A percentile compares a stretch with the other conserved stretches of the same genome.
phyloP scores from a whole-genome alignment of 2,113 vertebrate species.

The Erythrolamprus reginae region DNA sequence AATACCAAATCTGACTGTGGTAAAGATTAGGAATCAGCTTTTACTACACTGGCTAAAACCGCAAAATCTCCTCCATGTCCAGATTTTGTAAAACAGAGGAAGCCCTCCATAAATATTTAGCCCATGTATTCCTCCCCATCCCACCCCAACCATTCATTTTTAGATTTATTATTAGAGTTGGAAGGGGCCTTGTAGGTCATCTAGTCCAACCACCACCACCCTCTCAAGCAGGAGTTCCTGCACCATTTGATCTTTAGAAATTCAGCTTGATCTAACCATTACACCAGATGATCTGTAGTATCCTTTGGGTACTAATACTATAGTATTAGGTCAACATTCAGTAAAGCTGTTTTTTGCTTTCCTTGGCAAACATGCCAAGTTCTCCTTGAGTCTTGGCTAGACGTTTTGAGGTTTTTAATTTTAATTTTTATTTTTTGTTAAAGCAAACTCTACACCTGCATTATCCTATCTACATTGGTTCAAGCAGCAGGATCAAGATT shows the following conservation, averaged over 20 bases:
- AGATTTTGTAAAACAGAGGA: rapidly evolving
- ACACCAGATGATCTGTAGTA: background rate
- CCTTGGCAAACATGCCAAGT: background rate
- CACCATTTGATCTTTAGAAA: rapidly evolving
- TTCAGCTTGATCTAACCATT: background rate
- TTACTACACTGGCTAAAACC: conserved; percentile 34
- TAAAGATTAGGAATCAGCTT: conserved; percentile 45
- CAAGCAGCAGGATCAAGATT: background rate
- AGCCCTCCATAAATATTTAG: background rate
- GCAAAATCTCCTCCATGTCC: background rate
- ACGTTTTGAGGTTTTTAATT: background rate
- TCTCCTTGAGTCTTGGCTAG: background rate
- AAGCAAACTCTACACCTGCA: background rate
- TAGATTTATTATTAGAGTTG: no score
- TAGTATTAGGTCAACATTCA: background rate
- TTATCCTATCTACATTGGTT: background rate
- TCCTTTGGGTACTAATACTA: background rate
- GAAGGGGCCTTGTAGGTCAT: no score
- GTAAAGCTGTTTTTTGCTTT: background rate
- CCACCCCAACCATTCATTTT: rapidly evolving
- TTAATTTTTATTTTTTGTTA: background rate
- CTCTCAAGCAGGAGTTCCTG: no score
- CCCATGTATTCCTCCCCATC: background rate
- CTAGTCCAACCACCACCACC: no score
- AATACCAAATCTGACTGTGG: conserved; percentile 18